phyloP scores from a whole-genome alignment of 2,113 vertebrate genomes.

The Laticauda colubrina region DNA sequence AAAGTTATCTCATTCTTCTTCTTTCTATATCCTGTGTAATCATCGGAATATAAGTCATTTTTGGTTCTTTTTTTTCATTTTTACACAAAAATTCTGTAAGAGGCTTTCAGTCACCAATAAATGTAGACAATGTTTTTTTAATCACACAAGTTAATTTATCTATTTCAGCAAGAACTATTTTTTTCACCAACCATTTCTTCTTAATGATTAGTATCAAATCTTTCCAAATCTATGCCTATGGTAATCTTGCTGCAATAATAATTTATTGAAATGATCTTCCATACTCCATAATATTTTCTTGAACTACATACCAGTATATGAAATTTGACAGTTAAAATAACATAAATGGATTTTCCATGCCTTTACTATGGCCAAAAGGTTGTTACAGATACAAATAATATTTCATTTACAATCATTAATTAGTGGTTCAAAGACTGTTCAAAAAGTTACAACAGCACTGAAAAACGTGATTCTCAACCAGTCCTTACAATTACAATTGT shows the following conservation, averaged over 20 bases:
- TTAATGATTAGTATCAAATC: background rate
- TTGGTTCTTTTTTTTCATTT: background rate
- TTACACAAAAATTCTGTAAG: background rate
- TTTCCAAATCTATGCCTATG: background rate
- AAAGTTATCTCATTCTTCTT: background rate
- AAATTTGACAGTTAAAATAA: background rate
- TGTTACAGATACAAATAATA: background rate
- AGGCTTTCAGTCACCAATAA: background rate
- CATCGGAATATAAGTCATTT: background rate
- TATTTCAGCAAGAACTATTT: background rate
- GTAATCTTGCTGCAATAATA: background rate
- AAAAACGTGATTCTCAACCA: too few species aligned
- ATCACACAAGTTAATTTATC: background rate
- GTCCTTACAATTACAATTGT: too few species aligned
- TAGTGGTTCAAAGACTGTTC: background rate
- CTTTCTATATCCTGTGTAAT: background rate
- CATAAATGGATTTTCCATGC: background rate
- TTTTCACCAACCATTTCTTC: background rate
- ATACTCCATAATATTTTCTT: background rate
- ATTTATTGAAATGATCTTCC: background rate
- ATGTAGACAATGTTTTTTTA: background rate
- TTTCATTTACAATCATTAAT: background rate
- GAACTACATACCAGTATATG: background rate
- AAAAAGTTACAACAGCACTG: too few species aligned
- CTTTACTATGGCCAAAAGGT: background rate